Conservation (phyloP, 1,140 invertebrate species). For the Octopus sinensis region DNA sequence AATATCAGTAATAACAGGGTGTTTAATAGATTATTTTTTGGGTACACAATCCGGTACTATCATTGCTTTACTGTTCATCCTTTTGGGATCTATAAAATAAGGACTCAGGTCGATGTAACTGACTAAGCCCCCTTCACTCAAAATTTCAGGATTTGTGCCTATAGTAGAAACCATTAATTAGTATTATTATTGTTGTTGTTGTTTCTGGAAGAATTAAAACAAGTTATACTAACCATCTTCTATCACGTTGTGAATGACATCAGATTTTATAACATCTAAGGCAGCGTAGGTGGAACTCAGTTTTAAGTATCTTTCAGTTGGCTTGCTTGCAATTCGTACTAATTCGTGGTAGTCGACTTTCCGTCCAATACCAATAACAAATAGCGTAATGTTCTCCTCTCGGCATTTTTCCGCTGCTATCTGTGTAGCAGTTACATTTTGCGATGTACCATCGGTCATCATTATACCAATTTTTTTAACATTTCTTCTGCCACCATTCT, state of each 20-base stretch:
- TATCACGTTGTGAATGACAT: neutral
- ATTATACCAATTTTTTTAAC: slow-evolving; percentile 40
- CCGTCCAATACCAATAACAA: slow-evolving; percentile 42
- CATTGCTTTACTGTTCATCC: too few relatives aligned
- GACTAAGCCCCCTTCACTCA: too few relatives aligned
- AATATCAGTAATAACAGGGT: too few relatives aligned
- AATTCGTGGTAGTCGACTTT: slow-evolving; percentile 35
- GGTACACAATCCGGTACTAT: too few relatives aligned
- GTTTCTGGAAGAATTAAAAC: too few relatives aligned
- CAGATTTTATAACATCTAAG: neutral
- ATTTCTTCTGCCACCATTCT: slow-evolving; percentile 29
- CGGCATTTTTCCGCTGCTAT: slow-evolving; percentile 25
- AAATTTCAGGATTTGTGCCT: too few relatives aligned
- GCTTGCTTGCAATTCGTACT: slow-evolving; percentile 30
- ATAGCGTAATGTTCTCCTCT: slow-evolving; percentile 31
- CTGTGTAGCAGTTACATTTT: slow-evolving; percentile 34
- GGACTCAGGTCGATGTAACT: too few relatives aligned
- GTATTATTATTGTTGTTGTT: too few relatives aligned
- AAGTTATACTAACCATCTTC: neutral
- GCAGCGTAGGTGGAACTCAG: neutral
- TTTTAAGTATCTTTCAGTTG: neutral
- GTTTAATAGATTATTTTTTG: too few relatives aligned
- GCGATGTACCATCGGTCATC: slow-evolving; percentile 47
- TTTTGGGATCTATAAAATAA: too few relatives aligned
- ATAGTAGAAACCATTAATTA: too few relatives aligned